These are phyloP conservation scores for Dufourea novaeangliae DNA, from an alignment of 1,140 invertebrate genomes.

Conservation along the genomic window DNA sequence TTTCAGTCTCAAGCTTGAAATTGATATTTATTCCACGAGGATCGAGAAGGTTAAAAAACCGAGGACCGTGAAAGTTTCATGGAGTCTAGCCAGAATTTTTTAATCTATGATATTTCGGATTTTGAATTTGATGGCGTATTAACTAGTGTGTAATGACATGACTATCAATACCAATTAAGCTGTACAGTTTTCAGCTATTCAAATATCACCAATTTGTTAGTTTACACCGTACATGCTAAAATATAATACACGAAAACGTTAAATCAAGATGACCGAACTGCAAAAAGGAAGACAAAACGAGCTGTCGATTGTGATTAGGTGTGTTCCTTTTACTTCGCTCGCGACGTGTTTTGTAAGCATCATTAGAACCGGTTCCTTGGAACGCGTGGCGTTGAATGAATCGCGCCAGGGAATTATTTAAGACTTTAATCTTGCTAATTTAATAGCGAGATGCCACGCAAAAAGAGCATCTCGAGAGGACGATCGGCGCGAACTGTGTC, in stretches of 20 bases:
- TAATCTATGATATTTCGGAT: no score
- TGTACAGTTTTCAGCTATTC: no score
- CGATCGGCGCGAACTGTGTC: conserved; percentile 6
- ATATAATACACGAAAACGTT: background rate
- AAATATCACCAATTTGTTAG: no score
- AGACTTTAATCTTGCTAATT: conserved; percentile 65
- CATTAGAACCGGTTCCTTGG: conserved; percentile 61
- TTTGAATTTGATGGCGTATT: no score
- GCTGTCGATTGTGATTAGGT: conserved; percentile 19
- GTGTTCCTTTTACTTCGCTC: conserved; percentile 12
- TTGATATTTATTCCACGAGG: no score
- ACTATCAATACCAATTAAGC: no score
- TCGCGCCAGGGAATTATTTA: conserved; percentile 68
- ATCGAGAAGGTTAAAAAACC: no score
- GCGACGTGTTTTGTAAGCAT: conserved; percentile 38
- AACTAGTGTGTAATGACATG: no score
- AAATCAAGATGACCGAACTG: background rate
- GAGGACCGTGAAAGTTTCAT: no score
- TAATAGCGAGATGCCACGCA: conserved; percentile 54
- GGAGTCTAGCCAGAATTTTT: no score
- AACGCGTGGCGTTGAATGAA: conserved; percentile 61
- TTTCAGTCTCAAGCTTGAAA: no score
- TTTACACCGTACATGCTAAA: no score
- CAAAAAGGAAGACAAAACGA: background rate
- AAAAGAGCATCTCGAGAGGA: conserved; percentile 36